Percentiles rank a stretch among this genome's conserved stretches.
Conservation (phyloP, 1,140 invertebrate species). For the Monomorium pharaonis region DNA sequence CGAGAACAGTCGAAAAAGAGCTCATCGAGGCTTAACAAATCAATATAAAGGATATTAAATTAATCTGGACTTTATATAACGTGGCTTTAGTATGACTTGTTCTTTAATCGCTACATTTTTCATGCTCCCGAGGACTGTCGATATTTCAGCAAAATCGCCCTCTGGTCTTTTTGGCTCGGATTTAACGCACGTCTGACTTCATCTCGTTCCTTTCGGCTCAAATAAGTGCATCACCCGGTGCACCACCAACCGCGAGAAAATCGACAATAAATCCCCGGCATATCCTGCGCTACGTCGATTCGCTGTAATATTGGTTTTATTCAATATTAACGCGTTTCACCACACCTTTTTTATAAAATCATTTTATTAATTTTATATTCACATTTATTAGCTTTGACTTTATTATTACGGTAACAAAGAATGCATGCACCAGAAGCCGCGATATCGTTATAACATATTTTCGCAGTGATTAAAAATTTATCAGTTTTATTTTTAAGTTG, state of each 20-base stretch:
- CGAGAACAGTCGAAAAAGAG: background rate
- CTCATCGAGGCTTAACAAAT: background rate
- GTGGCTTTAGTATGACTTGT: background rate
- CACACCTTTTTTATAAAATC: background rate
- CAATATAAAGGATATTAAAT: background rate
- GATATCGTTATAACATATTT: background rate
- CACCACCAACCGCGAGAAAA: constrained; percentile 18
- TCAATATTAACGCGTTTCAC: background rate
- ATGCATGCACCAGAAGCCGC: background rate
- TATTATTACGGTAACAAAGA: background rate
- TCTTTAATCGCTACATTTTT: constrained; percentile 17
- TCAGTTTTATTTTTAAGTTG: background rate
- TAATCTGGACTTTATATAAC: background rate
- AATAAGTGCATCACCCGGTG: constrained; percentile 24
- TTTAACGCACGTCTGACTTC: constrained; percentile 47
- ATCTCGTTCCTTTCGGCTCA: constrained; percentile 9
- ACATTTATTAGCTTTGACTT: background rate
- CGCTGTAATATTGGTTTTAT: constrained; percentile 2
- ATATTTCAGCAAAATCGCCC: constrained; percentile 18
- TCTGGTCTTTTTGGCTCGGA: constrained; percentile 1
- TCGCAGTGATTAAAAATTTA: background rate
- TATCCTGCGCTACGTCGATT: background rate
- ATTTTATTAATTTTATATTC: constrained; percentile 22
- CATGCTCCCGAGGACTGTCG: background rate
- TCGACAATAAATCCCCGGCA: background rate